Percentiles rank a stretch among this genome's conserved stretches.
Conservation (phyloP, 64 coral and sea anemone genomes). For the Stichodactyla mertensii region DNA sequence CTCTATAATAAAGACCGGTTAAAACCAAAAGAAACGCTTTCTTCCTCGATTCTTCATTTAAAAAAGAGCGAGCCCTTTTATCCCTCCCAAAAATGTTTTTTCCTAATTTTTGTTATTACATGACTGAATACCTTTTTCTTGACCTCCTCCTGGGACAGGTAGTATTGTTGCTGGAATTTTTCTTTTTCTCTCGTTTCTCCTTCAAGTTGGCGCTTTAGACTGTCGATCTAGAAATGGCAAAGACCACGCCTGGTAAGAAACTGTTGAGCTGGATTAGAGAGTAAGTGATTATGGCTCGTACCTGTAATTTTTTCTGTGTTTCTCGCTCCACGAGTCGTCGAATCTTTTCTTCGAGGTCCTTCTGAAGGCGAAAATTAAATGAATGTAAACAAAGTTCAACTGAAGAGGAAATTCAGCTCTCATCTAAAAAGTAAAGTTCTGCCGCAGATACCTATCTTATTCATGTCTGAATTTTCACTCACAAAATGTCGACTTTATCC, state of each 20-base stretch:
- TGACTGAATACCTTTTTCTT: slow-evolving; percentile 57
- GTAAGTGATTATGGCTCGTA: not conserved
- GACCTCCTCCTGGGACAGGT: slow-evolving; percentile 59
- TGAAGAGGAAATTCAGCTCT: not conserved
- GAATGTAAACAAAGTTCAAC: not conserved
- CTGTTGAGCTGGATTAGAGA: not conserved
- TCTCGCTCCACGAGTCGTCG: slow-evolving; percentile 51
- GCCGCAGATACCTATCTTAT: no score
- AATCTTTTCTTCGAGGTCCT: slow-evolving; percentile 60
- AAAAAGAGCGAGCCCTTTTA: no score
- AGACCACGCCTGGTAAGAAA: not conserved
- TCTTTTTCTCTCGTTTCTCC: slow-evolving; percentile 54
- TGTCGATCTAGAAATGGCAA: slow-evolving; percentile 32
- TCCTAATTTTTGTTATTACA: no score
- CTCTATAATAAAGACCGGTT: no score
- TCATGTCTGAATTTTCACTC: no score
- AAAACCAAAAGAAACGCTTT: no score
- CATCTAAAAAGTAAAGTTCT: no score
- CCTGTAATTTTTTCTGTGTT: slow-evolving; percentile 67
- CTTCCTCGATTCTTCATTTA: no score
- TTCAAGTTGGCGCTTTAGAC: slow-evolving; percentile 60
- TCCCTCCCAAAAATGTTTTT: no score
- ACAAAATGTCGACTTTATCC: not conserved
- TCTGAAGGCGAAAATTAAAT: slow-evolving; percentile 1
- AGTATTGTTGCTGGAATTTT: slow-evolving; percentile 47